phyloP scores from a whole-genome alignment of 2,797 vertebrate species.

The Steatocranus sp. region DNA sequence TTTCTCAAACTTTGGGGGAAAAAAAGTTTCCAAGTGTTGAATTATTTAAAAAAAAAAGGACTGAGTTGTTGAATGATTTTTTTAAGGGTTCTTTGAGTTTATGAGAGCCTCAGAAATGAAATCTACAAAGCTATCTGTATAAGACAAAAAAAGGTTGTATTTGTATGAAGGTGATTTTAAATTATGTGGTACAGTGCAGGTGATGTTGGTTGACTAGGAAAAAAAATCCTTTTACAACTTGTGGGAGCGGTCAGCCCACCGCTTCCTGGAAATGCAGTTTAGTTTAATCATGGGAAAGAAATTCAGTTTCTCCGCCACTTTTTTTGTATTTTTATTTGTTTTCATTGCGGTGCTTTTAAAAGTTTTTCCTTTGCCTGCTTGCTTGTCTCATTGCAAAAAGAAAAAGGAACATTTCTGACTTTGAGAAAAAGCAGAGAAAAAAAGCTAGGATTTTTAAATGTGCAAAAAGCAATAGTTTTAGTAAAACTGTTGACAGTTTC shows the following conservation, averaged over 20 bases:
- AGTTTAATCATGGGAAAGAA: conserved; percentile 73
- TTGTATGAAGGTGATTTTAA: conserved; percentile 91
- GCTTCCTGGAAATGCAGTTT: conserved; percentile 78
- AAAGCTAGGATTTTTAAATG: conserved; percentile 79
- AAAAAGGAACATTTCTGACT: conserved; percentile 48
- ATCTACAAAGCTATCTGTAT: conserved; percentile 83
- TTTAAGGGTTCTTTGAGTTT: conserved; percentile 61
- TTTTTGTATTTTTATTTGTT: conserved; percentile 61
- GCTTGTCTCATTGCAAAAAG: conserved; percentile 91
- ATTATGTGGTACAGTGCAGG: conserved; percentile 85
- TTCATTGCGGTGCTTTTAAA: conserved; percentile 88
- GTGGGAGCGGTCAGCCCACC: conserved; percentile 33
- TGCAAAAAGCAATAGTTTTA: conserved; percentile 97
- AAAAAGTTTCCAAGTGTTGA: conserved; percentile 85
- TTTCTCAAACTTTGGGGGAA: conserved; percentile 84
- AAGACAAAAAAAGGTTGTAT: conserved; percentile 82
- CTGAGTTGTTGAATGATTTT: conserved; percentile 41
- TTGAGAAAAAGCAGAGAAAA: conserved; percentile 46
- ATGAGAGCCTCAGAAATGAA: conserved; percentile 75
- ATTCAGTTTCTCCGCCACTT: conserved; percentile 81
- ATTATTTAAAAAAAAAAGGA: conserved; percentile 73
- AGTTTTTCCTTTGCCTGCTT: conserved; percentile 86
- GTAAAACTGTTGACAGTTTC: conserved; percentile 98
- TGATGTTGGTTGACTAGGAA: conserved; percentile 58
- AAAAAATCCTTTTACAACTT: conserved; percentile 45